Conservation (phyloP, 2,113 vertebrate genomes). For the Gallinago paraguaiae region DNA sequence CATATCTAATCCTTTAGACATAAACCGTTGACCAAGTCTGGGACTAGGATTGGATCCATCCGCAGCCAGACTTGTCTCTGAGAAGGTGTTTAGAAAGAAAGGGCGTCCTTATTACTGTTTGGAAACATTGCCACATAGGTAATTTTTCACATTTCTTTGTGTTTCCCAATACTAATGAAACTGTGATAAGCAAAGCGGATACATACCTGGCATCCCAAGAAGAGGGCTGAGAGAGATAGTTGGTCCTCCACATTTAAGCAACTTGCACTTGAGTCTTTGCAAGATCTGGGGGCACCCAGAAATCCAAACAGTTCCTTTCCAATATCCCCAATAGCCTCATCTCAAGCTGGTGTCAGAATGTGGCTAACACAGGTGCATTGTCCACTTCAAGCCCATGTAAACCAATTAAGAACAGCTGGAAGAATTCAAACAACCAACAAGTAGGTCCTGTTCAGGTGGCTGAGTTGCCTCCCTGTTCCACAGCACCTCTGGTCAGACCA, state of each 20-base stretch:
- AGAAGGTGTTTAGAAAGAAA: no score
- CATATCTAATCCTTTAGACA: no score
- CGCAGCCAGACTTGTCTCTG: no score
- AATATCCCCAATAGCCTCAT: not conserved
- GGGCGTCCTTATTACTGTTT: not conserved
- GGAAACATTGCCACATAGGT: not conserved
- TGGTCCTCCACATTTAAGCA: not conserved
- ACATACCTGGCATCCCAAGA: not conserved
- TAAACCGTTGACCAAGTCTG: no score
- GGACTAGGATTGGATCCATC: no score
- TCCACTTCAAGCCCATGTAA: not conserved
- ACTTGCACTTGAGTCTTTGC: not conserved
- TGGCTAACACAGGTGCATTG: not conserved
- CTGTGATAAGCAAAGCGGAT: not conserved
- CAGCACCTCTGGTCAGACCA: not conserved
- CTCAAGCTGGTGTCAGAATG: not conserved
- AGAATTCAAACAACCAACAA: not conserved
- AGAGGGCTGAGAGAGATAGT: not conserved
- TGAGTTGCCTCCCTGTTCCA: not conserved
- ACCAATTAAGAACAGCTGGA: not conserved
- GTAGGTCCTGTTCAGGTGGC: rapidly evolving
- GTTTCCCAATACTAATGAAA: not conserved
- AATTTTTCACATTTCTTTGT: not conserved
- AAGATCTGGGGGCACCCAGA: not conserved
- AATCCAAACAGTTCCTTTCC: not conserved